Base-by-base conservation (phyloP, 2,113 vertebrate species). In the Clarias magur region DNA sequence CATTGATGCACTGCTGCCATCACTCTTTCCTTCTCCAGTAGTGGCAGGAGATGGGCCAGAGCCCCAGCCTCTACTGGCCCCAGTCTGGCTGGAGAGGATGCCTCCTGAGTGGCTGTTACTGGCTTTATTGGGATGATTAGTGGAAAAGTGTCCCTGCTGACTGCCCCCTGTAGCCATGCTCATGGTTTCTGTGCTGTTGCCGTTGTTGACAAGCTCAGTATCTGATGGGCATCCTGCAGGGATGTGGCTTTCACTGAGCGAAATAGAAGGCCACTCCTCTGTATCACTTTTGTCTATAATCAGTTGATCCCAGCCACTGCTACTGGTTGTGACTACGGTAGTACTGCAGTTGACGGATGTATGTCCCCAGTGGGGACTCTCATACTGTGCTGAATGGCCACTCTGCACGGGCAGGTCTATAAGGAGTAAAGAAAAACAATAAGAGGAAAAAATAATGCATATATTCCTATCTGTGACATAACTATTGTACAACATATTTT, bases 121-220 rank as follows among this genome's bases (percentile, higher is more conserved):
- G 89, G 95, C 94, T 96, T 98, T 99, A 95, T 91, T 94, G 87
- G 94, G 91, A 92, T 95, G 95, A 93, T 96, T 98, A 94, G 96
- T 95, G 90, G 97, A 91, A 95, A 97, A 97, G 95, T 96, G 95
- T 96, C 97, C 97, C 85, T 94, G 93, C 93, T 96, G 98, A 94
- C 96, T 95, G 92, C 96, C 95, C 94, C 97, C 97, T 82, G 97
- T 97, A 94, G 97, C 98, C 97, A 98, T 99, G 95, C 96, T 98
- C 90, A 93, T 91, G 91, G 89, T 92, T 91, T 93, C 93, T 90
- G 91, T 94, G 95, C 89, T 94, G 91, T 89, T 92, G 90, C 89
- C 92, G 95, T 95, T 94, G 94, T 96, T 94, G 96, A 94, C 85
- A 94, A 96, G 96, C 96, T 96, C 97, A 93, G 96, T 96, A 94